Evolutionary conservation across 1,140 invertebrate genomes (phyloP).

Genomic region (Copidosoma floridanum): DNA sequence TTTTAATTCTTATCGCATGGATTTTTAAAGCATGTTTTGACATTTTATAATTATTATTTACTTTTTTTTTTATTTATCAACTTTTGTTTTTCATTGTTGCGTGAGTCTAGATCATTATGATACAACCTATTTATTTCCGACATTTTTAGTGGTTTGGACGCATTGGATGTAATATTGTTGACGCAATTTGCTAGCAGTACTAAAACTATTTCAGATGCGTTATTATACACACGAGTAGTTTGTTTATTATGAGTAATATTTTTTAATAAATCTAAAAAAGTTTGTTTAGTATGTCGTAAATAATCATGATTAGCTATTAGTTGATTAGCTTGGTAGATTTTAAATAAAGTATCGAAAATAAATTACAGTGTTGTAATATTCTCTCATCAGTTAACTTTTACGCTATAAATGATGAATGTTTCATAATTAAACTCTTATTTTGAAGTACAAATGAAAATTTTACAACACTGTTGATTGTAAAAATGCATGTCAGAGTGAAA

Average conservation of each 20-base stretch:
- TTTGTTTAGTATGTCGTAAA: not conserved
- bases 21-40: constrained; percentile 18
- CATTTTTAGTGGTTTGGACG: constrained; percentile 12
- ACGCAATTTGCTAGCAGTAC: not conserved
- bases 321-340: not conserved
- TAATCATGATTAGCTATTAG: not conserved
- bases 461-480: too few relatives aligned
- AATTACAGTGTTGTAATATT: too few relatives aligned
- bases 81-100: constrained; percentile 4
- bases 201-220: not conserved
- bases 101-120: constrained; percentile 1
- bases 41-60: not conserved
- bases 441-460: too few relatives aligned
- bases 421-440: too few relatives aligned
- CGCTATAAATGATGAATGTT: too few relatives aligned
- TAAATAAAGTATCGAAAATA: too few relatives aligned
- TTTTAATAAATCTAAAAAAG: not conserved
- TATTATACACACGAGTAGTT: constrained; percentile 9
- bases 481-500: too few relatives aligned
- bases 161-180: constrained; percentile 9
- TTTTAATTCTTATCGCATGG: constrained; percentile 10
- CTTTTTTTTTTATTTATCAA: not conserved
- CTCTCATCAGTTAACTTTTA: too few relatives aligned
- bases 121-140: constrained; percentile 1
- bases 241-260: not conserved